Base-by-base conservation (phyloP, 2,113 vertebrate species). In the Telmatochromis sp. region DNA sequence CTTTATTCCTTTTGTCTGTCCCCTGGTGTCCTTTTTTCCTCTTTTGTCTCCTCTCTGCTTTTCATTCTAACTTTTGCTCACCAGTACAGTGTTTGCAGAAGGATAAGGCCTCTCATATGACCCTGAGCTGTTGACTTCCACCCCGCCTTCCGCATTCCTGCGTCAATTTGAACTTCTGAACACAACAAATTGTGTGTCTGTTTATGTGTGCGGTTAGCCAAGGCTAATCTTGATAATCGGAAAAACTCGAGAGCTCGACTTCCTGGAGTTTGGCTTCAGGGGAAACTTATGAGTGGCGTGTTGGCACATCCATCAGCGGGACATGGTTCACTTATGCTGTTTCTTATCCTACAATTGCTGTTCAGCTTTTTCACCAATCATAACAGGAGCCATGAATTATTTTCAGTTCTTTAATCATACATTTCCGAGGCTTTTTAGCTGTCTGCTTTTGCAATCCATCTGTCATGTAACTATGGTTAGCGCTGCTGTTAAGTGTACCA, bases 91-190 rank as follows among this genome's bases (percentile, higher is more conserved):
- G 90, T 95, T 94, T 91, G 91, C 90, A 87, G 23, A 89, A 93
- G 79, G 92, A 93, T 95, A 93, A 94, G 89, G 33, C 31, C 54
- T 78, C 55, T 95, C 93, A 95, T 91, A 89, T 94, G 94, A 95
- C 89, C 45, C 21, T 14, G 80, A 55, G 60, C 87, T 81, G 54
- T 92, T 88, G 84, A 94, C 93, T 91, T 88, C 89, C 83, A 15
- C 81, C 80, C 82, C 3, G 57, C 87, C 91, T 93, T 94, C 92
- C 87, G 85, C 93, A 95, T 96, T 95, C 94, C 91, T 91, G 60
- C 91, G 31, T 85, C 79, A 92, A 85, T 88, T 84, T 92, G 89
- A 85, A 81, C 85, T 73, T 79, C 19, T 8, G 4, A 81, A 80
- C 82, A 31, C 57, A 87, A 91, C 75, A 63, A 45, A 51, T 47